Percentiles rank a stretch among this genome's conserved stretches.
Evolutionary conservation across 2,888 invertebrate genomes (phyloP).

Genomic region (Cremastobaeus sp.): DNA sequence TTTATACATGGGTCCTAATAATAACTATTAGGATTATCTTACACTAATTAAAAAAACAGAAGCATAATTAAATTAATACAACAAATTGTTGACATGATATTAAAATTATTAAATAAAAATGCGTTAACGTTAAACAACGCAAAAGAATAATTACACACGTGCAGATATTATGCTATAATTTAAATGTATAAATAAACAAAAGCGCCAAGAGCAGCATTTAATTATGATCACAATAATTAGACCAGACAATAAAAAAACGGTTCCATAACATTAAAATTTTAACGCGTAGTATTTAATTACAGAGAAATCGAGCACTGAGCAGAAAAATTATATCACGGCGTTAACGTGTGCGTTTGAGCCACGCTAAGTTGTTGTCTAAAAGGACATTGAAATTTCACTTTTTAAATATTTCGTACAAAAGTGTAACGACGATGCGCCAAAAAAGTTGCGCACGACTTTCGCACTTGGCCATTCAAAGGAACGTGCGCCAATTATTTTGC

Average conservation of each 20-base stretch:
- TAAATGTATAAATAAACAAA: constrained; percentile 1
- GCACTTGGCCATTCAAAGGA: constrained; percentile 33
- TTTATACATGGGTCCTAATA: too few species aligned
- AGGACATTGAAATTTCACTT: constrained; percentile 52
- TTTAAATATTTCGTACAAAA: constrained; percentile 54
- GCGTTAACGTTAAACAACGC: too few species aligned
- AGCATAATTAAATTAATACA: too few species aligned
- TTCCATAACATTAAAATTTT: constrained; percentile 28
- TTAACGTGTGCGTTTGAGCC: constrained; percentile 7
- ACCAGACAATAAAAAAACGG: constrained; percentile 39
- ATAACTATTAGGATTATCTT: too few species aligned
- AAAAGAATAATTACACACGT: background rate
- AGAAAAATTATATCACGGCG: constrained; percentile 45
- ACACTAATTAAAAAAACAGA: too few species aligned
- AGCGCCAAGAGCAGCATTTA: constrained; percentile 1
- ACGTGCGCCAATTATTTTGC: constrained; percentile 39
- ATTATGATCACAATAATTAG: constrained; percentile 36
- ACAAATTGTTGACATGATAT: too few species aligned
- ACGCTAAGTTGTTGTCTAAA: constrained; percentile 25
- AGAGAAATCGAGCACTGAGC: constrained; percentile 53
- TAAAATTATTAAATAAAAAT: too few species aligned
- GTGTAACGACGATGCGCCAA: constrained; percentile 49
- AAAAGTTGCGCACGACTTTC: constrained; percentile 39
- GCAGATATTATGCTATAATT: background rate
- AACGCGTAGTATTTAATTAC: constrained; percentile 43